Conservation (phyloP, 2,113 vertebrate species). For the Tachuris rubrigastra region DNA sequence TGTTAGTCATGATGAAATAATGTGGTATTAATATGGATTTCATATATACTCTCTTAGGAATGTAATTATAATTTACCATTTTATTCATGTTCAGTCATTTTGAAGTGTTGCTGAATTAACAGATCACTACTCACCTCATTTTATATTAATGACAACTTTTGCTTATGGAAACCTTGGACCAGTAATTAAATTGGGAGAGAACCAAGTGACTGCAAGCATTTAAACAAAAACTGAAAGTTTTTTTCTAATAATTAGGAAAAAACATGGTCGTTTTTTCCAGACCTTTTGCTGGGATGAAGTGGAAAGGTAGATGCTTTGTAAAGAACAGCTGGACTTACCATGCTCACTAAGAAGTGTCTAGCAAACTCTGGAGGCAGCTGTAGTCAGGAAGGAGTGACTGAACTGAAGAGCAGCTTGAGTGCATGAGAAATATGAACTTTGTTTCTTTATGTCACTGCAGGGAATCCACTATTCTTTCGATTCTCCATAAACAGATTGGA, state of each 20-base stretch:
- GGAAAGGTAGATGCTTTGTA: background rate
- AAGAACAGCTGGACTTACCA: background rate
- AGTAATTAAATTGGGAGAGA: background rate
- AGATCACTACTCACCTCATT: constrained; percentile 66
- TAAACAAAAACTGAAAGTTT: background rate
- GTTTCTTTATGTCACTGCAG: background rate
- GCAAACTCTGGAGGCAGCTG: background rate
- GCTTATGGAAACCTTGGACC: background rate
- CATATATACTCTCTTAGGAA: constrained; percentile 64
- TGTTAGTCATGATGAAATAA: constrained; percentile 72
- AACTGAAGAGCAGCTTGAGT: background rate
- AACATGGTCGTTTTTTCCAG: background rate
- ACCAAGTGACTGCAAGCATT: background rate
- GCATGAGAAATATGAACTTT: background rate
- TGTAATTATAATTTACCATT: constrained; percentile 71
- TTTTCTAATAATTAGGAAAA: background rate
- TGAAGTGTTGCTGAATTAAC: constrained; percentile 72
- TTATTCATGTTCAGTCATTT: constrained; percentile 74
- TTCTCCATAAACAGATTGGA: background rate
- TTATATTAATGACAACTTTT: constrained; percentile 15
- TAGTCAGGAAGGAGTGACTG: background rate
- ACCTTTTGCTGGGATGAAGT: background rate
- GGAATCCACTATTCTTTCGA: background rate
- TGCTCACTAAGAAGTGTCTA: background rate
- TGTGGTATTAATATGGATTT: constrained; percentile 68